Evolutionary conservation across 2,113 vertebrate genomes (phyloP), one percentile per base, ranked within the genome.

Genomic region (Phocoena sinus): DNA sequence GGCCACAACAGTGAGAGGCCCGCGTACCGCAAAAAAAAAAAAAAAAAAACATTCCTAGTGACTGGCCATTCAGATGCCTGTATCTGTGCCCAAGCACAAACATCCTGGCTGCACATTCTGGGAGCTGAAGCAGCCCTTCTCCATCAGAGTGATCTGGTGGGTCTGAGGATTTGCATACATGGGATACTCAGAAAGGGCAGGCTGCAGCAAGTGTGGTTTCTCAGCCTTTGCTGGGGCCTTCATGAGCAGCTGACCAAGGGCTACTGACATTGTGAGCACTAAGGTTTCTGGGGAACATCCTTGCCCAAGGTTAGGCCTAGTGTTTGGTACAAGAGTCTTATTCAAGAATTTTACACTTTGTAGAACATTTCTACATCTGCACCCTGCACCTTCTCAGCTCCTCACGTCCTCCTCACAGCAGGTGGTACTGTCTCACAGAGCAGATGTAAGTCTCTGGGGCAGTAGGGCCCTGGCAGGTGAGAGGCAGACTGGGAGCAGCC

Each of bases 141-240:
- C 67, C 8, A 0, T 7, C 36, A 8, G 25, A 0, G 12, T 9
- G 53, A 70, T 21, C n/a, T 2, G 15, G 44, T 14, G 2, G 33
- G 11, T 31, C 25, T 6, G 0, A 13, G 11, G 21, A 14, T 33
- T 44, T 41, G 21, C 13, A 4, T 36, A 56, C 10, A 8, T 7
- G 2, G 36, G 44, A 36, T 44, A 1, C 58, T n/a, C 1, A 18
- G 20, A 13, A 33, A 53, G 63, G n/a, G 26, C 2, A 17, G 18
- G 5, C 63, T 2, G 18, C 38, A 25, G 41, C 36, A 15, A 23
- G 9, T 17, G 9, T 0, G 1, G 63, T n/a, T 58, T 25, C 26
- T 62, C 5, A 1, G 65, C 60, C 70, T 36, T 25, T 15, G 14
- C 25, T 17, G 9, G 3, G 28, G 13, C 38, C 33, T 1, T 1